Percentiles rank a stretch among this genome's conserved stretches.
These are phyloP conservation scores for Macropodus opercularis DNA, from an alignment of 2,797 vertebrate genomes.

Conservation along the genomic window DNA sequence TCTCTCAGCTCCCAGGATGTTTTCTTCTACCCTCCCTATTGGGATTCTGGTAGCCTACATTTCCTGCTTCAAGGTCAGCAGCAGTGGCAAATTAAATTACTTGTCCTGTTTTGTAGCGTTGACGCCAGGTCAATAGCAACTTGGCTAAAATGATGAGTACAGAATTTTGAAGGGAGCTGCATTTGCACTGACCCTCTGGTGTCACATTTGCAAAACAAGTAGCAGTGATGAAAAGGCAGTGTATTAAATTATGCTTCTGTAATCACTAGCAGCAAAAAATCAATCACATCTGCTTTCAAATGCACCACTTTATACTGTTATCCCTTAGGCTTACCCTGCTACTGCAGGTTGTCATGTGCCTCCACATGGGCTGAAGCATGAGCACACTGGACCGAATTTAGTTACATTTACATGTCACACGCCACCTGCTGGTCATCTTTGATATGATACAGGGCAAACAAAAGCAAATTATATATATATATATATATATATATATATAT, in stretches of 20 bases:
- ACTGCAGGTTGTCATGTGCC: slow-evolving; percentile 52
- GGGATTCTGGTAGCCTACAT: slow-evolving; percentile 77
- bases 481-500: too few species aligned
- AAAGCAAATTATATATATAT: not conserved
- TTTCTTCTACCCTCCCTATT: slow-evolving; percentile 64
- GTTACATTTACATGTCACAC: slow-evolving; percentile 17
- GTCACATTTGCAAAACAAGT: slow-evolving; percentile 70
- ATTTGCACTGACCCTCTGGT: slow-evolving; percentile 68
- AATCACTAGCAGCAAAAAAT: slow-evolving; percentile 66
- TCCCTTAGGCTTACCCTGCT: slow-evolving; percentile 50
- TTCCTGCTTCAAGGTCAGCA: slow-evolving; percentile 75
- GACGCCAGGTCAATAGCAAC: slow-evolving; percentile 72
- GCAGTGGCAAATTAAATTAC: slow-evolving; percentile 78
- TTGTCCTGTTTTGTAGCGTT: slow-evolving; percentile 71
- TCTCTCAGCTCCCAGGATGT: slow-evolving; percentile 53
- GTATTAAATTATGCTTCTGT: slow-evolving; percentile 73
- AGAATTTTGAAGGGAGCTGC: slow-evolving; percentile 58
- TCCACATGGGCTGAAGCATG: slow-evolving; percentile 31
- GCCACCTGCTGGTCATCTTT: slow-evolving; percentile 62
- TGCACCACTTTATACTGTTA: slow-evolving; percentile 56
- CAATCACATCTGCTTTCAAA: slow-evolving; percentile 61
- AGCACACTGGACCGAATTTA: slow-evolving; percentile 29
- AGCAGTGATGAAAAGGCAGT: slow-evolving; percentile 50
- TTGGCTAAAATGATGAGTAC: slow-evolving; percentile 78
- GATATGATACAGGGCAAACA: slow-evolving; percentile 20